Evolutionary conservation across 1,140 invertebrate genomes (phyloP).

Genomic region (Fragariocoptes setiger): DNA sequence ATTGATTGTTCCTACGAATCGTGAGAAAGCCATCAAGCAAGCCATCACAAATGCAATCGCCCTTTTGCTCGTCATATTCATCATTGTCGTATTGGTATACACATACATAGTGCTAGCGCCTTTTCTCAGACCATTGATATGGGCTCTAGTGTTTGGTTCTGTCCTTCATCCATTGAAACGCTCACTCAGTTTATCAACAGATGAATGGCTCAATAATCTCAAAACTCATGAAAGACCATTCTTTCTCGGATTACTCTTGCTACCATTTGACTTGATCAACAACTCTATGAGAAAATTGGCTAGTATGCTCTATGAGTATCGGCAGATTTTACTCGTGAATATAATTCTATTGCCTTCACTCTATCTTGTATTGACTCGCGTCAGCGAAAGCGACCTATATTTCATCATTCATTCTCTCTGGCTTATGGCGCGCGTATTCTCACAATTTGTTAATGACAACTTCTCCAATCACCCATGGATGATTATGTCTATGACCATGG

Average conservation of each 20-base stretch:
- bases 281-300: too few species aligned
- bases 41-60: neutral
- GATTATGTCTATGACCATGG: too few species aligned
- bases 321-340: too few species aligned
- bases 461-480: too few species aligned
- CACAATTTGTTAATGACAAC: too few species aligned
- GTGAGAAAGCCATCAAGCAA: neutral
- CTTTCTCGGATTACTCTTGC: conserved; percentile 33
- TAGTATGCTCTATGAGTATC: too few species aligned
- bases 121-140: conserved; percentile 38
- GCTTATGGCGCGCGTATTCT: too few species aligned
- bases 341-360: too few species aligned
- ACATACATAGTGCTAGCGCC: neutral
- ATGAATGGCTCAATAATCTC: conserved; percentile 28
- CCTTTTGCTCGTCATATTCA: neutral
- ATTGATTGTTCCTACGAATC: neutral
- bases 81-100: neutral
- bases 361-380: too few species aligned
- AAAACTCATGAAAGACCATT: conserved; percentile 20
- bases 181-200: conserved; percentile 29
- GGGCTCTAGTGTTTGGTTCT: conserved; percentile 66
- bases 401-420: too few species aligned
- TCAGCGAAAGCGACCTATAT: too few species aligned
- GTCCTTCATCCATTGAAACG: conserved; percentile 60
- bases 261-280: too few species aligned